Evolutionary conservation across 2,113 vertebrate species (phyloP).

Genomic region (Stegastes partitus): DNA sequence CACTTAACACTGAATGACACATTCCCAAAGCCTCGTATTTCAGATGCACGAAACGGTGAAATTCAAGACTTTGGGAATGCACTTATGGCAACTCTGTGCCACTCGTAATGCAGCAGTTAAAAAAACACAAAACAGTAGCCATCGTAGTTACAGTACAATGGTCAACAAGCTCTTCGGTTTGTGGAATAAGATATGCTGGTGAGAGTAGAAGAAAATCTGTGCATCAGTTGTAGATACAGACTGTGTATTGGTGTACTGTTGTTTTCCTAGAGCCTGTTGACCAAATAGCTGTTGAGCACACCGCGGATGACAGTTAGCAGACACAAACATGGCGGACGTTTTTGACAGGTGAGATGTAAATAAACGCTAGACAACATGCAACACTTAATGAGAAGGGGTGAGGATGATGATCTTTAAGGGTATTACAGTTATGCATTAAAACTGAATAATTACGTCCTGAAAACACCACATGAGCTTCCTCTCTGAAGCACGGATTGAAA

Average conservation of each 20-base stretch:
- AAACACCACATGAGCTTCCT: background rate
- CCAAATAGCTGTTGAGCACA: conserved; percentile 73
- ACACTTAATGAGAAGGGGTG: conserved; percentile 58
- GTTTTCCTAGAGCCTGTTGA: conserved; percentile 76
- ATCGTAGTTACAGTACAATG: conserved; percentile 52
- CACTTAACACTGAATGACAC: conserved; percentile 9
- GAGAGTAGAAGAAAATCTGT: no score
- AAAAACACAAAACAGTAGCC: conserved; percentile 19
- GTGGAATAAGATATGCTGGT: background rate
- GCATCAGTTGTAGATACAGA: background rate
- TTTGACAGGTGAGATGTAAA: conserved; percentile 69
- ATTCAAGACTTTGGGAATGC: conserved; percentile 67
- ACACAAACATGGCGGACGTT: conserved; percentile 72
- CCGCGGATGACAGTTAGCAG: conserved; percentile 64
- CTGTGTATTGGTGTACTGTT: conserved; percentile 5
- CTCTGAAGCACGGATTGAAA: background rate
- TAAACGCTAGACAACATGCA: conserved; percentile 78
- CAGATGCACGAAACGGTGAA: conserved; percentile 29
- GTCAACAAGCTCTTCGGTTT: conserved; percentile 77
- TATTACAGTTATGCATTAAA: background rate
- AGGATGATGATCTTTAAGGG: conserved; percentile 43
- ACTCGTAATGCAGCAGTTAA: conserved; percentile 25
- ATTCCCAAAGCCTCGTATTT: conserved; percentile 71
- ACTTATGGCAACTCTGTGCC: conserved; percentile 6
- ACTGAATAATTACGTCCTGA: background rate